Evolutionary conservation across 2,113 vertebrate genomes (phyloP), one percentile per base, ranked within the genome.

Genomic region (Castor canadensis): DNA sequence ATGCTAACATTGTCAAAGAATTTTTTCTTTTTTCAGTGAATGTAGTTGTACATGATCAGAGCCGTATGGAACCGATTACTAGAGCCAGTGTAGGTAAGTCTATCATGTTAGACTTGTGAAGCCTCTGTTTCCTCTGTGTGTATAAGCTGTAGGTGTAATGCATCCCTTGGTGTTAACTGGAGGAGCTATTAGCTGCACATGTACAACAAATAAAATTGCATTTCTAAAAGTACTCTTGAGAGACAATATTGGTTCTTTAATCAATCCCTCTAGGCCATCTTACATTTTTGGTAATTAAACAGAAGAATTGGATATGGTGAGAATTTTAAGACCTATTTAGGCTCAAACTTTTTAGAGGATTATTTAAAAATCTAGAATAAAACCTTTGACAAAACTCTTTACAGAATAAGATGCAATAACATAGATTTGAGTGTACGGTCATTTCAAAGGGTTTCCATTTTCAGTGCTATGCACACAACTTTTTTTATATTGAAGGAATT

Each of bases 271-370:
- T 35, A 81, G 17, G 56, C 6, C 24, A 60, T 82, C 43, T 40
- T 83, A 94, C 6, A 62, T 69, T 88, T 95, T 69, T 32, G 3
- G 8, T 88, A 90, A 92, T 87, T 94, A 92, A 89, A 81, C 15
- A n/a, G 40, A 84, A 76, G 43, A 89, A 3, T 73, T 67, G 91
- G 35, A 71, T 54, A 54, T 24, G n/a, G 32, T 38, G n/a, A 58
- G 52, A 52, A 96, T 52, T 85, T 87, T 71, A 49, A 92, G 60
- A 62, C 9, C 54, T 81, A 64, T 38, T 43, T 67, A 19, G 16
- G 8, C 93, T 73, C 56, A 95, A 84, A 95, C 17, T 75, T n/a
- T n/a, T 96, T n/a, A 89, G 45, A 38, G 86, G 35, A 87, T 89
- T 69, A 91, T 81, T 92, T 93, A 66, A 71, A 94, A 92, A 62